Evolutionary conservation across 2,888 invertebrate species (phyloP).

Genomic region (Drosophila anomelani): DNA sequence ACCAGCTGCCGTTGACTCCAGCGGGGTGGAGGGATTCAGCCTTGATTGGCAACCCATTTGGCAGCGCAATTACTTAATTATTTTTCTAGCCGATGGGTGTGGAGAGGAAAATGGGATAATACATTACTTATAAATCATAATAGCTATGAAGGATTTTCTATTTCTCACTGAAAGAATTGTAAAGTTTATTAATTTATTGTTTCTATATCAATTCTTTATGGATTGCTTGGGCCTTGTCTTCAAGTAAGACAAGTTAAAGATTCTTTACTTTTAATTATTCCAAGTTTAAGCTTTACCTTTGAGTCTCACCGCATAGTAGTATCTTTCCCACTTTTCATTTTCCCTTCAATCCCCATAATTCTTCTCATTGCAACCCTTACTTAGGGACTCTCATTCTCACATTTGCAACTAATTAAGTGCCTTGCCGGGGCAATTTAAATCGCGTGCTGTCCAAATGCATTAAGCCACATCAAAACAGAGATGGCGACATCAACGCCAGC

Average conservation of each 20-base stretch:
- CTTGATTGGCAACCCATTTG: constrained; percentile 65
- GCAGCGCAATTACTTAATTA: constrained; percentile 61
- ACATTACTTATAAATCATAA: neutral
- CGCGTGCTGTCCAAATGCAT: constrained; percentile 68
- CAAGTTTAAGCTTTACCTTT: neutral
- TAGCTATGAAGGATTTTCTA: neutral
- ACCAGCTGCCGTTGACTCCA: constrained; percentile 60
- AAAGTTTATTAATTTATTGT: too few relatives aligned
- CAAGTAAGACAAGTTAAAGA: neutral
- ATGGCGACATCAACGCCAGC: constrained; percentile 38
- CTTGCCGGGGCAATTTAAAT: constrained; percentile 49
- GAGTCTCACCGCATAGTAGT: neutral
- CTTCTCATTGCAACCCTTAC: constrained; percentile 14
- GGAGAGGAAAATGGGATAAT: neutral
- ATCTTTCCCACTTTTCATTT: neutral
- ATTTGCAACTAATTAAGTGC: constrained; percentile 76
- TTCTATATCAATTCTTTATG: neutral
- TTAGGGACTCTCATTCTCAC: constrained; percentile 38
- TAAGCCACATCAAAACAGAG: constrained; percentile 58
- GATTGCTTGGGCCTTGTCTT: too few relatives aligned
- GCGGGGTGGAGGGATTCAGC: neutral
- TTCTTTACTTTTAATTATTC: neutral
- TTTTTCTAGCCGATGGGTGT: constrained; percentile 10
- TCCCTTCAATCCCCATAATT: constrained; percentile 28
- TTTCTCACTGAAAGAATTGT: too few relatives aligned